These are phyloP conservation scores for Branchellion lobata DNA, from an alignment of 2,888 invertebrate genomes.

Conservation along the genomic window DNA sequence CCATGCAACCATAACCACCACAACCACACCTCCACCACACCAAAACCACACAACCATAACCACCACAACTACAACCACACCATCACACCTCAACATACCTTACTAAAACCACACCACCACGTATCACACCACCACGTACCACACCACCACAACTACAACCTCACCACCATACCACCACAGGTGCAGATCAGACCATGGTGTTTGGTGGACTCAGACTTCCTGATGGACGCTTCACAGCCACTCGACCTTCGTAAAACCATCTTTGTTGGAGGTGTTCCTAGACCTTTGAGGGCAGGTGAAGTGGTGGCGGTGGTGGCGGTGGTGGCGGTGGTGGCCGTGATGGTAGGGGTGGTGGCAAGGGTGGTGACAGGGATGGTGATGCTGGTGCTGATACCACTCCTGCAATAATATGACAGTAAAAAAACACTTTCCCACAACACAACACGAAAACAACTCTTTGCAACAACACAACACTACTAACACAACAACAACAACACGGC, in stretches of 20 bases:
- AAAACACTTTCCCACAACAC: no score
- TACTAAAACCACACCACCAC: background rate
- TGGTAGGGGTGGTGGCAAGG: background rate
- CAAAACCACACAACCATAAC: no score
- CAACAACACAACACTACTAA: no score
- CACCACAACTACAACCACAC: background rate
- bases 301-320: background rate
- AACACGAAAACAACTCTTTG: no score
- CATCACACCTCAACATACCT: no score
- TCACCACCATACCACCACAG: conserved; percentile 54
- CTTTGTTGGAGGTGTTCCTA: conserved; percentile 85
- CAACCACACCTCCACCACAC: no score
- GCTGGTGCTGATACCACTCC: no score
- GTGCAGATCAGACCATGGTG: conserved; percentile 96
- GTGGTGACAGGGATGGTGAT: background rate
- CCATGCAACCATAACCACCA: no score
- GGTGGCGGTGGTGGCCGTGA: background rate
- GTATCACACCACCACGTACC: no score
- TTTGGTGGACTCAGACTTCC: conserved; percentile 93
- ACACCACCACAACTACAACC: background rate
- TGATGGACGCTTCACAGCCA: conserved; percentile 93
- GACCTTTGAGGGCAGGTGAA: conserved; percentile 88
- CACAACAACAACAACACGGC: no score
- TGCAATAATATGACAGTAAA: no score
- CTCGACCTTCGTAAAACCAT: conserved; percentile 97